Base-by-base conservation (phyloP, 1,140 invertebrate genomes). In the Lucilia cuprina region DNA sequence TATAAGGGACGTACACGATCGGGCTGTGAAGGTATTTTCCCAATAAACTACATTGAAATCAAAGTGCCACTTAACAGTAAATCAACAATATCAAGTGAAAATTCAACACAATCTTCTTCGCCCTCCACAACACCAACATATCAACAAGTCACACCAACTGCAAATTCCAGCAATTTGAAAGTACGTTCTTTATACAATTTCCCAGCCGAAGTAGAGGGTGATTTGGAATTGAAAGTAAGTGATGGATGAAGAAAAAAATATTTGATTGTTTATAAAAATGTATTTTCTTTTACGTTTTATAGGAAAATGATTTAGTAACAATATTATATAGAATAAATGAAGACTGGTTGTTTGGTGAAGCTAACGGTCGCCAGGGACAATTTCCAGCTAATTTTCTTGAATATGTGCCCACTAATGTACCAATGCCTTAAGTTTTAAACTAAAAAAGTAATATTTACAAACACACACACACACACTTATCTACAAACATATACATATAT, bases 321-420 rank as follows among this genome's bases (percentile, higher is more conserved):
- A 93, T 97, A 74, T 89, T 95, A 74, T 93, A 94, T 82, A 94
- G 94, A 91, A 92, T 97, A 85, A 95, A 95, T 86, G 93, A 95
- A 19, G 95, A 97, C 86, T 98, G 97, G 97, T 93, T 96, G 17
- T 96, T 93, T 87, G 97, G 96, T 47, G 94, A 95, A 88, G 93
- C 92, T 80, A 92, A 93, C 77, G 94, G 94, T 30, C 91, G 92
- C 83, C 93, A 91, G 88, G 97, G 96, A 70, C 95, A 97, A 88
- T 97, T 97, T 91, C 97, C 96, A 84, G 92, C 94, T 7, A 95
- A 95, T 92, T 97, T 96, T 92, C 94, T 97, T 25, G 93, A 95
- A 86, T 92, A 91, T 87, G 88, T 94, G 87, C 93, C 94, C 83
- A 85, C 82, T 34, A 88, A 91, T 86, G 84, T 91, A 84, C 88